A percentile compares a stretch with the other conserved stretches of the same genome.
phyloP scores from a whole-genome alignment of 30 jellyfish, hydroid and myxozoan species.

The Catostylus mosaicus region DNA sequence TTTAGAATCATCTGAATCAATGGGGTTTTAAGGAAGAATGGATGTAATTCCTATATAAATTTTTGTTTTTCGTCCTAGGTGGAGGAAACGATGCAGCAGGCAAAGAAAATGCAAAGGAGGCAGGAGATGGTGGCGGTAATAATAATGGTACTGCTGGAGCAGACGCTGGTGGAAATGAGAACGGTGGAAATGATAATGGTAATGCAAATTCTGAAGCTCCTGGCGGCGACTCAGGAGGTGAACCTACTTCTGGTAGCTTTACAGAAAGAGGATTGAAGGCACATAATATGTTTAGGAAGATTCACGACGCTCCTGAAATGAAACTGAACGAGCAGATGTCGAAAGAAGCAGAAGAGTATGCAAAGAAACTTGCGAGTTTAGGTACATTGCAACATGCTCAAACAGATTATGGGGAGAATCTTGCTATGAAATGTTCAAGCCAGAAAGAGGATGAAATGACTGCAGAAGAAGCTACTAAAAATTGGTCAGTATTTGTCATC shows the following conservation, averaged over 20 bases:
- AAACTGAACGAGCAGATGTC: conserved; percentile 67
- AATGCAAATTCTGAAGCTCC: not conserved
- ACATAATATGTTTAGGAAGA: conserved; percentile 84
- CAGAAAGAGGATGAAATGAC: conserved; percentile 69
- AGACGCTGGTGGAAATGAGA: conserved; percentile 47
- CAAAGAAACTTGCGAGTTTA: conserved; percentile 66
- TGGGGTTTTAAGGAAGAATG: no score
- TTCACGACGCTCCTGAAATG: conserved; percentile 79
- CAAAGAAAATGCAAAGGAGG: not conserved
- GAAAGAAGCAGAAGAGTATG: conserved; percentile 83
- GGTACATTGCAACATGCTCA: conserved; percentile 58
- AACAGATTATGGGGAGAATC: conserved; percentile 87
- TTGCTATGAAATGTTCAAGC: conserved; percentile 80
- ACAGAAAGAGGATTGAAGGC: conserved; percentile 71
- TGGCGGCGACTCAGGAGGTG: conserved; percentile 30
- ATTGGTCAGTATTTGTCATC: conserved; percentile 46
- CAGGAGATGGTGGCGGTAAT: not conserved
- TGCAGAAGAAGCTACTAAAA: conserved; percentile 82
- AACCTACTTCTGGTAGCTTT: conserved; percentile 8
- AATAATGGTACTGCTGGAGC: conserved; percentile 2
- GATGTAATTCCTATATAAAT: no score
- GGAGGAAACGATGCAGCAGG: not conserved
- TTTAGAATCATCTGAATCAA: no score
- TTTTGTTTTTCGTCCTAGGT: no score
- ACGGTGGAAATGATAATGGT: not conserved